These are phyloP conservation scores for Actinopyga echinites DNA, from an alignment of 53 echinoderm and acorn worm genomes.

Conservation along the genomic window DNA sequence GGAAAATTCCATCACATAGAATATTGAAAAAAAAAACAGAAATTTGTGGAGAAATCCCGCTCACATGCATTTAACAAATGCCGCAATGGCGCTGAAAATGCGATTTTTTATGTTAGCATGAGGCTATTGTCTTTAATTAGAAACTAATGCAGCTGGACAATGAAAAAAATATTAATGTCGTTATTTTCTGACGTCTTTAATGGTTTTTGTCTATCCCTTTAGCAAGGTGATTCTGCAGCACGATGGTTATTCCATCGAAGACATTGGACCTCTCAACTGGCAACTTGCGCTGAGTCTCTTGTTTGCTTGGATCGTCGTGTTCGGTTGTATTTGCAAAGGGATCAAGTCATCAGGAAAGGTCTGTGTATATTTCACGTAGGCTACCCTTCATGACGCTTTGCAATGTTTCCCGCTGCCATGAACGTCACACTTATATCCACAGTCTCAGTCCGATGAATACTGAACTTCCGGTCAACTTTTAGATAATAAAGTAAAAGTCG, in stretches of 20 bases:
- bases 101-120: not conserved
- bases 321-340: constrained; percentile 81
- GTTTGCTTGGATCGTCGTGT: constrained; percentile 85
- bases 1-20: no score
- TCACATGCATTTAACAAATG: no score
- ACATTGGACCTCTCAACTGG: constrained; percentile 81
- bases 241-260: constrained; percentile 59
- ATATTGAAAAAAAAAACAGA: no score
- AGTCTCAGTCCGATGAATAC: no score
- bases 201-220: not conserved
- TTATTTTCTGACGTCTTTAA: not conserved
- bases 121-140: not conserved
- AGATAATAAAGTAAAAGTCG: no score
- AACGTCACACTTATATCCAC: no score
- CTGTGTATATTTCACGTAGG: not conserved
- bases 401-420: no score
- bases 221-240: constrained; percentile 75
- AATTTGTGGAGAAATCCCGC: no score
- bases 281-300: constrained; percentile 75
- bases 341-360: constrained; percentile 98
- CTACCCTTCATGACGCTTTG: no score
- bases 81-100: no score
- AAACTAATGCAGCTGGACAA: not conserved
- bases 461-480: no score
- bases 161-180: not conserved